A percentile compares a stretch with the other conserved stretches of the same genome.
Conservation (phyloP, 2,888 invertebrate species). For the Polyploca ridens region DNA sequence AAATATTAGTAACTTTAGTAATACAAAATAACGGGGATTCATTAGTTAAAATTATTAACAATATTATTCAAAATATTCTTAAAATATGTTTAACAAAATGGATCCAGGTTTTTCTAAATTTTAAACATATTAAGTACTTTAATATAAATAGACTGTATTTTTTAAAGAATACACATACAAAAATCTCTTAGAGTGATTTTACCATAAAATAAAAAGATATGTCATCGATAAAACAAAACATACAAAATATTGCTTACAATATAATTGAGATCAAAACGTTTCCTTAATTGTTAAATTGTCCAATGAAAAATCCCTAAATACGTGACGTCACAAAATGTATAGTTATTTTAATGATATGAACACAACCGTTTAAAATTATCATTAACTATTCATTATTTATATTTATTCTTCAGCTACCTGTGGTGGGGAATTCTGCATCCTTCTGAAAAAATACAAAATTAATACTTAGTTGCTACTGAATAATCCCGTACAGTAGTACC, state of each 20-base stretch:
- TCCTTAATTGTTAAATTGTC: constrained; percentile 22
- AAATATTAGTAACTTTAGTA: neutral
- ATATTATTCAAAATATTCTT: too few species aligned
- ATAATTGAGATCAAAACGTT: constrained; percentile 20
- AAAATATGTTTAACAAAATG: too few species aligned
- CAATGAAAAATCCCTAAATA: neutral
- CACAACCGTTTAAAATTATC: constrained; percentile 57
- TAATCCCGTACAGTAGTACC: too few species aligned
- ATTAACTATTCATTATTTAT: constrained; percentile 22
- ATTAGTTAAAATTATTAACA: too few species aligned
- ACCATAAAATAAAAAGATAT: too few species aligned
- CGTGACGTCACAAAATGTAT: neutral
- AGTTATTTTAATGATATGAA: constrained; percentile 41
- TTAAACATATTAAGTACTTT: too few species aligned
- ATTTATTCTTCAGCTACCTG: constrained; percentile 62
- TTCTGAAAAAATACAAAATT: constrained; percentile 56
- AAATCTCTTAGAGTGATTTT: too few species aligned
- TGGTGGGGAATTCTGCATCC: constrained; percentile 73
- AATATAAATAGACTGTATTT: too few species aligned
- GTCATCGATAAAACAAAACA: neutral
- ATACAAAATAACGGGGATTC: too few species aligned
- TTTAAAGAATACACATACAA: too few species aligned
- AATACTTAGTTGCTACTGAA: too few species aligned
- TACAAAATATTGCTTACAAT: constrained; percentile 15
- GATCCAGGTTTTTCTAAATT: too few species aligned